phyloP scores from a whole-genome alignment of 2,888 invertebrate species.

The Drosophila mayaguana region DNA sequence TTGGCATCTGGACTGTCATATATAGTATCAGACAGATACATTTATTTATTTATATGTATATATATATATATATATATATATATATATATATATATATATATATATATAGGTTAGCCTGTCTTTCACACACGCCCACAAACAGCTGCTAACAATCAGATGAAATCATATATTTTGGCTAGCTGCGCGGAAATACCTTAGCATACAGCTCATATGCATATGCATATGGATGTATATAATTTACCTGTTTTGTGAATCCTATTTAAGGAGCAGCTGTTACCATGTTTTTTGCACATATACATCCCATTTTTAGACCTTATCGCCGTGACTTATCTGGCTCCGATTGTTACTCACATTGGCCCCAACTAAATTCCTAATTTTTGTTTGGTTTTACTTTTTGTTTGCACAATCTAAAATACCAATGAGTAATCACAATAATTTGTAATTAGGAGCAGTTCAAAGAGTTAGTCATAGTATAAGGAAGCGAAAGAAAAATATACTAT shows the following conservation, averaged over 20 bases:
- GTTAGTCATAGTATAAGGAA: constrained; percentile 34
- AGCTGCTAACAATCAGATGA: constrained; percentile 61
- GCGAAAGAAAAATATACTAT: neutral
- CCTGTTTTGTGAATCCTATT: constrained; percentile 51
- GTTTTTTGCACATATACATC: constrained; percentile 14
- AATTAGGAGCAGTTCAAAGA: constrained; percentile 49
- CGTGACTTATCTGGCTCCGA: constrained; percentile 45
- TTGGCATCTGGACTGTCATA: constrained; percentile 57
- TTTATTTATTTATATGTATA: constrained; percentile 8
- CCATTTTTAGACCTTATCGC: constrained; percentile 40
- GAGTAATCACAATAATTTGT: constrained; percentile 55
- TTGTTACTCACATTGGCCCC: constrained; percentile 54
- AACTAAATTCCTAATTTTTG: constrained; percentile 32
- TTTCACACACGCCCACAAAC: constrained; percentile 61
- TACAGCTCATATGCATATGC: constrained; percentile 14
- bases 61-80: constrained; percentile 20
- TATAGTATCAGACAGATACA: constrained; percentile 13
- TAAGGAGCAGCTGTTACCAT: constrained; percentile 41
- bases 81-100: too few relatives aligned
- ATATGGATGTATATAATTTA: constrained; percentile 8
- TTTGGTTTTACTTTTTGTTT: neutral
- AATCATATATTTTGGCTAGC: constrained; percentile 28
- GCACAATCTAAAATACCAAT: constrained; percentile 44
- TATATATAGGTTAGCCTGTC: constrained; percentile 29
- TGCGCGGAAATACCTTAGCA: constrained; percentile 38